Base-by-base conservation (phyloP, 2,888 invertebrate species). In the Pandemis cinnamomeana region DNA sequence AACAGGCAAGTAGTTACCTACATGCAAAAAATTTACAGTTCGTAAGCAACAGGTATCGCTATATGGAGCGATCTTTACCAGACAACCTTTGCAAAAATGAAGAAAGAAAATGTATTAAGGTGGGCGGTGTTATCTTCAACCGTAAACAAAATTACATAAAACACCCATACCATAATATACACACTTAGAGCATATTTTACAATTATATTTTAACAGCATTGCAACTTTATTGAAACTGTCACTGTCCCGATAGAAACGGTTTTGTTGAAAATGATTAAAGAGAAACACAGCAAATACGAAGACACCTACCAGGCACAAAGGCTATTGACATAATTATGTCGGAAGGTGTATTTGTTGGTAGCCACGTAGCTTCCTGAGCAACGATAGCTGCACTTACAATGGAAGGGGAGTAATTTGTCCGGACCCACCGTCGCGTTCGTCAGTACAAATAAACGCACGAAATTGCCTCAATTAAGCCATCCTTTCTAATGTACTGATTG, bases 401-500 rank as follows among this genome's bases (percentile, higher is more conserved):
- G 69, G 71, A 73, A 58, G 72, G 67, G 42, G 71, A 66, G 76
- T 71, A 76, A 76, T 76, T 71, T 76, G 55, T 55, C 68, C 15
- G 67, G 75, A 68, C 75, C 76, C 71, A 68, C 80, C 78, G 75
- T 77, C 77, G 80, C 83, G 84, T 84, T 87, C 85, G 83, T 81
- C 88, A 89, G 89, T 89, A 87, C 89, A 92, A 93, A 93, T 89
- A 92, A 87, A 90, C 81, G 83, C 80, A 81, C 80, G 79, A 83
- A 90, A 92, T 92, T 85, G 89, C 84, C 80, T 86, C 89, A 91
- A 93, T 94, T 92, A 93, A 89, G 89, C 81, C 79, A 79, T 85
- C 88, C 89, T 90, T 91, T 91, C 92, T 90, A 93, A 90, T 91
- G 86, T 90, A 90, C 86, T 90, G 91, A 93, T 93, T 93, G 93